Percentiles rank a stretch among this genome's conserved stretches.
Conservation (phyloP, 2,888 invertebrate genomes). For the Diogma glabrata region DNA sequence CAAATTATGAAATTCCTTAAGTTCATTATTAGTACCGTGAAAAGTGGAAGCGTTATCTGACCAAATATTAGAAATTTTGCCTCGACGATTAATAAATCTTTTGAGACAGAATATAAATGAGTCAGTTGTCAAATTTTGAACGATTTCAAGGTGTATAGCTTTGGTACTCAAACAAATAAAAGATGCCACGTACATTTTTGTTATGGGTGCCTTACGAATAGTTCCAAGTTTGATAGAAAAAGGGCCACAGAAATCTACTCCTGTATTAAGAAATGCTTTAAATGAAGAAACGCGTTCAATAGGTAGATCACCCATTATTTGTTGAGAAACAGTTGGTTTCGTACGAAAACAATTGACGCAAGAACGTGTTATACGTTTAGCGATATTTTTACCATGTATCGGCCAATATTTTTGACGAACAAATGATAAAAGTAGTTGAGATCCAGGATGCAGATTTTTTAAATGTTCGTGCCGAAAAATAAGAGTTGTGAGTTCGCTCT, state of each 20-base stretch:
- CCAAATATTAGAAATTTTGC: too few relatives aligned
- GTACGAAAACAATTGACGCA: neutral
- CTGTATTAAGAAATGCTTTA: constrained; percentile 1
- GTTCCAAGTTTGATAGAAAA: too few relatives aligned
- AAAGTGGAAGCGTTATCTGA: too few relatives aligned
- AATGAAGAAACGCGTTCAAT: neutral
- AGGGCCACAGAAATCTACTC: constrained; percentile 1
- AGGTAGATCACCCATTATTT: constrained; percentile 2
- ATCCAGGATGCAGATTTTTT: neutral
- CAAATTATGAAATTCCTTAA: too few relatives aligned
- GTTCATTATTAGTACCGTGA: too few relatives aligned
- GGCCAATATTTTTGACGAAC: constrained; percentile 5
- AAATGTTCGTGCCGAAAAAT: neutral
- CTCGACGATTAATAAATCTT: too few relatives aligned
- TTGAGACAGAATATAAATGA: neutral
- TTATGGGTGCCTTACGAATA: too few relatives aligned
- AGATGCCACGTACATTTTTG: too few relatives aligned
- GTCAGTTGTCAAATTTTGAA: neutral
- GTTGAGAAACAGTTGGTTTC: neutral
- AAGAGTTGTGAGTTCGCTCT: too few relatives aligned
- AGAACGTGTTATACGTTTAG: neutral
- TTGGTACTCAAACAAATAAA: too few relatives aligned
- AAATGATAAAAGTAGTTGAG: neutral
- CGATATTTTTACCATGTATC: neutral
- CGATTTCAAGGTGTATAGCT: neutral